A percentile compares a stretch with the other conserved stretches of the same genome.
These are phyloP conservation scores for Amphipoea oculea DNA, from an alignment of 2,888 invertebrate genomes.

Conservation along the genomic window DNA sequence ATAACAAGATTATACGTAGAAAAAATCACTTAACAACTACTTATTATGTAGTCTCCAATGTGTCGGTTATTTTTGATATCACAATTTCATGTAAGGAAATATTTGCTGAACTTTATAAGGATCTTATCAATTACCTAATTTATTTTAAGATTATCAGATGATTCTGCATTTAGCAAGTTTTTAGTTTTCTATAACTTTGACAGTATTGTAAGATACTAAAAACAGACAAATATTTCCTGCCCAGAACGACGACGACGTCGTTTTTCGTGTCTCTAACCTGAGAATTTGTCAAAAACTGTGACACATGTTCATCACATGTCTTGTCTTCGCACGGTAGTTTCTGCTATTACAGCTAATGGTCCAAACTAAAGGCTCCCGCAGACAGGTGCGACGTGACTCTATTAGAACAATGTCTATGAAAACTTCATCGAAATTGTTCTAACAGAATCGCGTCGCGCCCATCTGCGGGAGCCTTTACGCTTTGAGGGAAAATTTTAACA, in stretches of 20 bases:
- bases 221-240: background rate
- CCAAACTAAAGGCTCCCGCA: background rate
- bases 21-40: too few relatives aligned
- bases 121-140: constrained; percentile 18
- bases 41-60: too few relatives aligned
- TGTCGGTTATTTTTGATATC: background rate
- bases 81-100: constrained; percentile 1
- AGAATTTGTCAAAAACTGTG: background rate
- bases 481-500: constrained; percentile 28
- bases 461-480: background rate
- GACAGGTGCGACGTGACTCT: background rate
- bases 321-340: background rate
- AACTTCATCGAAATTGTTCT: background rate
- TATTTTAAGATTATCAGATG: background rate
- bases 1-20: too few relatives aligned
- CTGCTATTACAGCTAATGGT: background rate
- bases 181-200: too few relatives aligned
- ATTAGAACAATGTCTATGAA: background rate
- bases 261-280: background rate
- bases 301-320: background rate
- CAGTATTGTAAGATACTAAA: background rate
- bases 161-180: too few relatives aligned
- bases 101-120: background rate
- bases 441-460: background rate
- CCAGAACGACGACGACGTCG: background rate